phyloP scores from a whole-genome alignment of 2,113 vertebrate genomes.

The Deroptyus accipitrinus region DNA sequence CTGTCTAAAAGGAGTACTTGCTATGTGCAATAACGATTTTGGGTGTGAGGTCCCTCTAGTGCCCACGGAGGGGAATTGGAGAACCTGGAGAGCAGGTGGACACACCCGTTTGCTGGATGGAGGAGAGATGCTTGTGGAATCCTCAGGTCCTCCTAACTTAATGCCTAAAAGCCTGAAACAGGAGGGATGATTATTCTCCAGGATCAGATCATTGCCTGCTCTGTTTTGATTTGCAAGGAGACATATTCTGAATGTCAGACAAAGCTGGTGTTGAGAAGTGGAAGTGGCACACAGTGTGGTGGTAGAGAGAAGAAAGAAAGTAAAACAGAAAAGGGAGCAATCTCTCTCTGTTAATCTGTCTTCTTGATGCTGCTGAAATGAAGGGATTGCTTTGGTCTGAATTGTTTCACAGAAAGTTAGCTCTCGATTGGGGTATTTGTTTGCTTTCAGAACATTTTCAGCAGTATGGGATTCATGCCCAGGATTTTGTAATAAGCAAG shows the following conservation, averaged over 20 bases:
- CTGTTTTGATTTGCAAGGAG: neutral
- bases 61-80: neutral
- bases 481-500: neutral
- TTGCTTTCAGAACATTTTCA: neutral
- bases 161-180: neutral
- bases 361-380: neutral
- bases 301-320: neutral
- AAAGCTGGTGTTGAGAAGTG: neutral
- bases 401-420: neutral
- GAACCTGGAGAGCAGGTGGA: neutral
- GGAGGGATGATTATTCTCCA: neutral
- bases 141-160: neutral
- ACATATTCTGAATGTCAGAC: neutral
- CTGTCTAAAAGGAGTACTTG: neutral
- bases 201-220: neutral
- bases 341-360: neutral
- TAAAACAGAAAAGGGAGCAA: neutral
- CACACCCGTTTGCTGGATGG: neutral
- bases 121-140: neutral
- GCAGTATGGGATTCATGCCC: neutral
- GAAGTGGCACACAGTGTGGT: neutral
- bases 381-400: neutral
- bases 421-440: neutral
- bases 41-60: constrained; percentile 1
- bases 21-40: neutral